These are phyloP conservation scores for Oncopodura yosiiana DNA, from an alignment of 1,140 invertebrate genomes.

Conservation along the genomic window DNA sequence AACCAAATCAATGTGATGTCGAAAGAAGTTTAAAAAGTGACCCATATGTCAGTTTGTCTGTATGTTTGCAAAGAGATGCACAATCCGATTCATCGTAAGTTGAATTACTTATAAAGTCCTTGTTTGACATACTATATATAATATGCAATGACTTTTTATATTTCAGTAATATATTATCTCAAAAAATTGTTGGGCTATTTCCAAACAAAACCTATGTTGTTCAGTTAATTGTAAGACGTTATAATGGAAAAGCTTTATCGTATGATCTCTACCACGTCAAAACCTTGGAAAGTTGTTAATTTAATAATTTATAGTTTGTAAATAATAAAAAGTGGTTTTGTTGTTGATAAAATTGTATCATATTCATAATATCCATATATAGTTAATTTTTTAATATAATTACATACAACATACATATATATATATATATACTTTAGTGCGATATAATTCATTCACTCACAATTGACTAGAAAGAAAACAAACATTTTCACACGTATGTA, in stretches of 20 bases:
- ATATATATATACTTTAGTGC: too few relatives aligned
- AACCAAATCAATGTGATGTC: slow-evolving; percentile 43
- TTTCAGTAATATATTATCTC: slow-evolving; percentile 40
- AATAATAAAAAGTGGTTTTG: too few relatives aligned
- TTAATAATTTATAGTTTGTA: too few relatives aligned
- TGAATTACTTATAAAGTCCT: background rate
- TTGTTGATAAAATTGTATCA: background rate
- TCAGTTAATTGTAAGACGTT: slow-evolving; percentile 43
- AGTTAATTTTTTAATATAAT: background rate
- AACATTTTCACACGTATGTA: background rate
- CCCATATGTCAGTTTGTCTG: slow-evolving; percentile 38
- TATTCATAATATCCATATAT: background rate
- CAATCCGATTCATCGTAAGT: slow-evolving; percentile 21
- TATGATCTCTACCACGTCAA: slow-evolving; percentile 43
- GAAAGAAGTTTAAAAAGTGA: slow-evolving; percentile 40
- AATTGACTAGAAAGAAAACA: background rate
- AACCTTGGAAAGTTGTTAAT: slow-evolving; percentile 34
- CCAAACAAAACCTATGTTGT: slow-evolving; percentile 41
- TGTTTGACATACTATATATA: background rate
- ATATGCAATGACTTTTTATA: slow-evolving; percentile 16
- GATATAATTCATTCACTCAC: background rate
- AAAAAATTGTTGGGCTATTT: slow-evolving; percentile 40
- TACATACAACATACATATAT: background rate
- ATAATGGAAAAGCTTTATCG: slow-evolving; percentile 41
- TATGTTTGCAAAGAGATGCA: slow-evolving; percentile 38